Evolutionary conservation across 1,140 invertebrate species (phyloP).

Genomic region (Eupeodes corollae): DNA sequence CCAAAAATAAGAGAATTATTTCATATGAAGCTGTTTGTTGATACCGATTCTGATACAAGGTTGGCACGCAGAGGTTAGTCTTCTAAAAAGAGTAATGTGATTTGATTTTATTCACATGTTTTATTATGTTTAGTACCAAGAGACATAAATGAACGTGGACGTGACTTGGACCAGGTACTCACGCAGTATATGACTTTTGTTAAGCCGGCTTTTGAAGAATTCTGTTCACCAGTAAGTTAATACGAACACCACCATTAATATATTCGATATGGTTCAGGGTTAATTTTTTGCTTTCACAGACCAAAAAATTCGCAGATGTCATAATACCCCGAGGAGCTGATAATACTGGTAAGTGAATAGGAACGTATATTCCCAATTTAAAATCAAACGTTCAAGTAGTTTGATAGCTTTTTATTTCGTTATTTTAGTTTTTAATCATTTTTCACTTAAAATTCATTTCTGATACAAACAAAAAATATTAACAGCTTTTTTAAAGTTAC

Average conservation of each 20-base stretch:
- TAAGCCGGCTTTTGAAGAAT: constrained; percentile 98
- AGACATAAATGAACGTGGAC: constrained; percentile 86
- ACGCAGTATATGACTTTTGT: constrained; percentile 96
- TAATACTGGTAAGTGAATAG: constrained; percentile 67
- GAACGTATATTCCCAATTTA: background rate
- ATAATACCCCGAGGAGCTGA: constrained; percentile 96
- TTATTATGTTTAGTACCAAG: constrained; percentile 61
- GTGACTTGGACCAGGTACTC: constrained; percentile 88
- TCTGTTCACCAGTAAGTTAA: constrained; percentile 90
- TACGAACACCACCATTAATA: background rate
- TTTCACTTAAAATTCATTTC: background rate
- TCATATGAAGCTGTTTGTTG: constrained; percentile 98
- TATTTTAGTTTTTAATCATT: constrained; percentile 9
- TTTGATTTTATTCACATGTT: background rate
- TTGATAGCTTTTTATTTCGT: constrained; percentile 16
- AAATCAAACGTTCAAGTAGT: background rate
- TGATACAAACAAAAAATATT: too few relatives aligned
- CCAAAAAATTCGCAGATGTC: constrained; percentile 99
- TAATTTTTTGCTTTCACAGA: constrained; percentile 48
- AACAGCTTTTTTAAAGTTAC: too few relatives aligned
- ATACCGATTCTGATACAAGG: constrained; percentile 95
- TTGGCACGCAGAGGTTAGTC: constrained; percentile 78
- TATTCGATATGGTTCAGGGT: background rate
- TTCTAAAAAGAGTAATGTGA: background rate
- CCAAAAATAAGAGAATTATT: constrained; percentile 88